These are phyloP conservation scores for Cheilosia impressa DNA, from an alignment of 2,888 invertebrate genomes.

Conservation along the genomic window DNA sequence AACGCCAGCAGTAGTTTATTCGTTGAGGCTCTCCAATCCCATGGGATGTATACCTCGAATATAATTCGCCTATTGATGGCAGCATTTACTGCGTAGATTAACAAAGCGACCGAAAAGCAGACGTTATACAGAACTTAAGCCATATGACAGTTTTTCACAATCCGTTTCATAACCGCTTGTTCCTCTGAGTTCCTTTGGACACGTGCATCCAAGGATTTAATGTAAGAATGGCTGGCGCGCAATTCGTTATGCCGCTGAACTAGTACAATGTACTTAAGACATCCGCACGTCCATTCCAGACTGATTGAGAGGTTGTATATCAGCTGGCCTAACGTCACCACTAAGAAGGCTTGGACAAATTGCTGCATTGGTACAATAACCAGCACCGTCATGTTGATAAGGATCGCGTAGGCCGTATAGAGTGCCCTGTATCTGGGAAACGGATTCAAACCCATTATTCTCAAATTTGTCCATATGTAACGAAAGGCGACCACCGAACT, in stretches of 20 bases:
- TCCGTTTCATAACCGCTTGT: conserved; percentile 54
- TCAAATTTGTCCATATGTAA: conserved; percentile 75
- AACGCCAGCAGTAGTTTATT: conserved; percentile 62
- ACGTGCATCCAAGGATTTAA: conserved; percentile 71
- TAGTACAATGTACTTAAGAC: conserved; percentile 64
- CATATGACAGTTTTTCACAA: conserved; percentile 61
- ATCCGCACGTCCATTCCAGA: conserved; percentile 59
- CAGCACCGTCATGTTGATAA: conserved; percentile 39
- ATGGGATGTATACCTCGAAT: conserved; percentile 76
- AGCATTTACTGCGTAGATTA: conserved; percentile 66
- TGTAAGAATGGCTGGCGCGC: conserved; percentile 23
- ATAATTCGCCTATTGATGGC: conserved; percentile 52
- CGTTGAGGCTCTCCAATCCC: conserved; percentile 53
- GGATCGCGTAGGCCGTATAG: conserved; percentile 66
- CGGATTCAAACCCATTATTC: conserved; percentile 71
- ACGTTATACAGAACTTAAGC: conserved; percentile 59
- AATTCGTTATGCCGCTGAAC: conserved; percentile 43
- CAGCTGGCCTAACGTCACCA: conserved; percentile 51
- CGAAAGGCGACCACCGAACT: conserved; percentile 73
- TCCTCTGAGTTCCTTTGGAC: conserved; percentile 51
- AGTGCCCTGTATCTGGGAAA: conserved; percentile 28
- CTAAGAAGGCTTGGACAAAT: conserved; percentile 51
- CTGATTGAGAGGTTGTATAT: conserved; percentile 72
- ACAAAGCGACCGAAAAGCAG: conserved; percentile 48
- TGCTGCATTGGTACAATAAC: conserved; percentile 60